Percentiles rank a stretch among this genome's conserved stretches.
phyloP scores from a whole-genome alignment of 1,140 invertebrate species.

The Lamellibrachia luymesi region DNA sequence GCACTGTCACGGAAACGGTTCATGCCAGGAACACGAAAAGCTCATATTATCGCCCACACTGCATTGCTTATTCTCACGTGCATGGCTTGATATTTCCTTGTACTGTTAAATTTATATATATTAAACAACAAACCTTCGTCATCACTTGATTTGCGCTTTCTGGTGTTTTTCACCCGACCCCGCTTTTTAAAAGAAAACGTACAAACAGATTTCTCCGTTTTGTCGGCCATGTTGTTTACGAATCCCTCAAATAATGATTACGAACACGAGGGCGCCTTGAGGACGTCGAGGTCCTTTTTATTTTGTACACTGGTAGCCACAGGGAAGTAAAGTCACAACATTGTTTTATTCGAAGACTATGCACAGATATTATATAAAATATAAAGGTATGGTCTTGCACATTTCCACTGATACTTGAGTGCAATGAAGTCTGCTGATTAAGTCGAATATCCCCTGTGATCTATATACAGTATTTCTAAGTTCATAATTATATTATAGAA shows the following conservation, averaged over 20 bases:
- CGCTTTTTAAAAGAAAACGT: conserved; percentile 5
- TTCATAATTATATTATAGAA: no score
- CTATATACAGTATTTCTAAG: no score
- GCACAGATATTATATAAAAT: no score
- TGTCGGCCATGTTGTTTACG: neutral
- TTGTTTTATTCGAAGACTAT: no score
- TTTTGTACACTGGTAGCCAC: no score
- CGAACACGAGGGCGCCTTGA: neutral
- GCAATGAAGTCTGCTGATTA: no score
- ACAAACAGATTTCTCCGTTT: neutral
- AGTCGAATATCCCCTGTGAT: no score
- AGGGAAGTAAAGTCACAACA: no score
- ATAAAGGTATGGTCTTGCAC: no score
- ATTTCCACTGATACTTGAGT: no score
- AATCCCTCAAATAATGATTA: neutral
- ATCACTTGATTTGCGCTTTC: neutral
- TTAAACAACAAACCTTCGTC: neutral
- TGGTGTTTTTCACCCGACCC: neutral
- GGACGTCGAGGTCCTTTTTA: neutral
- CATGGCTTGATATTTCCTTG: neutral
- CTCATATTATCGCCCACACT: neutral
- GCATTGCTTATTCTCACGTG: neutral
- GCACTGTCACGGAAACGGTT: no score
- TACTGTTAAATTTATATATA: neutral
- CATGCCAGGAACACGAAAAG: no score